Evolutionary conservation across 1,140 invertebrate species (phyloP), one percentile per base, ranked within the genome.

Genomic region (Reticulitermes speratus): DNA sequence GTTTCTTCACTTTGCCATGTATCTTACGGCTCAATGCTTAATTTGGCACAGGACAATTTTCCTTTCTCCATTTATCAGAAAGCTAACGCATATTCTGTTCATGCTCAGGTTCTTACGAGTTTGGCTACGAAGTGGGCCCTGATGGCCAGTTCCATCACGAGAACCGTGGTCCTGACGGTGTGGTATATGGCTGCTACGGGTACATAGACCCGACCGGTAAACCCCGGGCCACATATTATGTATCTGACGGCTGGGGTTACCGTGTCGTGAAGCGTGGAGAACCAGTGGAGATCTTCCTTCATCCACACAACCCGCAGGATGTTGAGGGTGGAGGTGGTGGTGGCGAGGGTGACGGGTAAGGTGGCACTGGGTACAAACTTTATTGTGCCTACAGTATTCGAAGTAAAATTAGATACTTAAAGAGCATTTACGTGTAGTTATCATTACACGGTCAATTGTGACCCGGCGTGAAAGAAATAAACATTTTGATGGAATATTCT

Each of bases 71-170:
- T 16, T 48, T 48, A 16, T 48, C 38, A 38, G 2, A 38, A 38
- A 38, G 38, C 38, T 38, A 38, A 38, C 5, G 2, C 38, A 5
- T 38, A 38, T 38, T 38, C 38, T 48, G 48, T 48, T 11, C 16
- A 2, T 9, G 48, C 87, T 23, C 86, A 95, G 94, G 93, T 89
- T 92, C 94, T 83, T 96, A 95, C 89, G 94, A 94, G 88, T 96
- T 95, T 89, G 95, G 95, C 83, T 96, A 96, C 89, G 94, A 96
- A 89, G 93, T 96, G 3, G 94, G 93, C 86, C 93, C 94, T 0
- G 93, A 94, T 88, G 95, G 95, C 19, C 95, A 96, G 89, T 96
- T 96, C 89, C 95, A 96, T 89, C 95, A 96, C 88, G 96, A 96
- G 91, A 93, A 92, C 65, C 92, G 94, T 85, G 95, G 94, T 23